Evolutionary conservation across 2,113 vertebrate species (phyloP).

Genomic region (Nerophis lumbriciformis): DNA sequence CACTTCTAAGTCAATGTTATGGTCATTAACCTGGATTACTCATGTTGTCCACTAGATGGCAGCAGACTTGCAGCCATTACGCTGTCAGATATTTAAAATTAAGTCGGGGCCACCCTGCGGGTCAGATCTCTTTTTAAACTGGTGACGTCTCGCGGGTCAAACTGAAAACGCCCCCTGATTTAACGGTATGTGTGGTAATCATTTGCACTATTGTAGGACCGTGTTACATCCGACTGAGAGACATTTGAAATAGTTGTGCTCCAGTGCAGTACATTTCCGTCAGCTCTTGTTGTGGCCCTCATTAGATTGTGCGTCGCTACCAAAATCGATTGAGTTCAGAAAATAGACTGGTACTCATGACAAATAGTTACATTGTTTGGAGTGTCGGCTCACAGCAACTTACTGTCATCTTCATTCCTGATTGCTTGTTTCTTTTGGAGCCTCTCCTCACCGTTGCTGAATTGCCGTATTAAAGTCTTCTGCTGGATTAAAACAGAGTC

Average conservation of each 20-base stretch:
- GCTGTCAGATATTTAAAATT: too few species aligned
- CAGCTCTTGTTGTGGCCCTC: background rate
- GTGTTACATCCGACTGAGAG: background rate
- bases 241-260: background rate
- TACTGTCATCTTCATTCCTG: conserved; percentile 88
- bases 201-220: background rate
- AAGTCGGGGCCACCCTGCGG: too few species aligned
- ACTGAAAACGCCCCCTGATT: too few species aligned
- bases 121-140: too few species aligned
- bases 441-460: conserved; percentile 88
- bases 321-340: too few species aligned
- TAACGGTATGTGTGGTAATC: too few species aligned
- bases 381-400: conserved; percentile 31
- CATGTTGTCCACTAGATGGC: too few species aligned
- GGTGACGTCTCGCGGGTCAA: too few species aligned
- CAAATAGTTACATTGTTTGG: background rate
- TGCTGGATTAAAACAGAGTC: conserved; percentile 61
- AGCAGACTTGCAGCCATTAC: too few species aligned
- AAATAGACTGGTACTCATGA: too few species aligned
- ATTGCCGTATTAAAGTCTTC: conserved; percentile 91
- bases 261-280: background rate
- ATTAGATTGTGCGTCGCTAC: background rate
- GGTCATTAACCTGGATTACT: too few species aligned
- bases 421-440: conserved; percentile 91
- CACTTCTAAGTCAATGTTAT: too few species aligned